Percentiles rank a stretch among this genome's conserved stretches.
Conservation (phyloP, 2,797 vertebrate species). For the Myotis pilosus region DNA sequence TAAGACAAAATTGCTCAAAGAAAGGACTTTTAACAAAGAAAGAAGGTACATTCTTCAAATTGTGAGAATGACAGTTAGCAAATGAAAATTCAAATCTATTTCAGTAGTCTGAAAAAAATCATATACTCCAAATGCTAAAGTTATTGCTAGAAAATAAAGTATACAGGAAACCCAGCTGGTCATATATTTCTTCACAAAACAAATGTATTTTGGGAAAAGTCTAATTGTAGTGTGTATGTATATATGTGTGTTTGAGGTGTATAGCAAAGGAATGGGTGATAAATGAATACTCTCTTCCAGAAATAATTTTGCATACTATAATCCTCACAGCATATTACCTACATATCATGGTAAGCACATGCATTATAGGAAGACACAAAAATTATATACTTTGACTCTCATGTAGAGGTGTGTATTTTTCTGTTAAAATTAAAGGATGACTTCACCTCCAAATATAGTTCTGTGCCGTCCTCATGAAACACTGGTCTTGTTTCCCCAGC, state of each 20-base stretch:
- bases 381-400: not conserved
- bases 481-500: not conserved
- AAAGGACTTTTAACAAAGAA: constrained; percentile 6
- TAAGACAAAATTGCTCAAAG: not conserved
- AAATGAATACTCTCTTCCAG: not conserved
- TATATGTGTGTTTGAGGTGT: not conserved
- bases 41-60: not conserved
- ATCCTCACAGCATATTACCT: not conserved
- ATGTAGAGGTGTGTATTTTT: not conserved
- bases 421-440: constrained; percentile 34
- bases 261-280: not conserved
- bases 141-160: constrained; percentile 60
- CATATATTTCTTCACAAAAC: constrained; percentile 53
- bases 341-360: not conserved
- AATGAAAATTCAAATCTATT: constrained; percentile 46
- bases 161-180: constrained; percentile 32
- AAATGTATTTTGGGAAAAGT: constrained; percentile 34
- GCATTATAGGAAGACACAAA: not conserved
- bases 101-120: constrained; percentile 38
- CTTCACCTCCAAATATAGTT: not conserved
- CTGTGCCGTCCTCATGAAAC: not conserved
- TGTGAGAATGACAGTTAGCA: not conserved
- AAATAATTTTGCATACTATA: not conserved
- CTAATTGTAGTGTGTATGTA: not conserved
- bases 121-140: constrained; percentile 34